These are phyloP conservation scores for Actenoides lindsayi DNA, from an alignment of 2,113 vertebrate species.

Conservation along the genomic window DNA sequence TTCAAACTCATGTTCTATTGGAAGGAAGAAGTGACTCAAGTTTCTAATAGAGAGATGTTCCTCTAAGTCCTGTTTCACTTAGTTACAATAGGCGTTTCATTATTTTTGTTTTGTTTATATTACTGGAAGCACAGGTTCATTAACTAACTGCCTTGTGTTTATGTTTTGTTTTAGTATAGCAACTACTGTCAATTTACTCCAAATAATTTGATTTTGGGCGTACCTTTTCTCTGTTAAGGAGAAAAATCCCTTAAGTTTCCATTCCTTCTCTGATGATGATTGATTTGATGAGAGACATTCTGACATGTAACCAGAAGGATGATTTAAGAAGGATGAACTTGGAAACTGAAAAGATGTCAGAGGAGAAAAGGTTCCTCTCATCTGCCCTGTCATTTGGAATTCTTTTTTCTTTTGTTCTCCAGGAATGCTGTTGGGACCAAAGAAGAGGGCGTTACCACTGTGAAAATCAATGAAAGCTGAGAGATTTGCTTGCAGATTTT, in stretches of 20 bases:
- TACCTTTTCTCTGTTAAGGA: slow-evolving; percentile 1
- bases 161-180: slow-evolving; percentile 34
- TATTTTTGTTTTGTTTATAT: slow-evolving; percentile 51
- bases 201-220: neutral
- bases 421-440: neutral
- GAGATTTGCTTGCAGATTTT: neutral
- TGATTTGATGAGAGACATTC: neutral
- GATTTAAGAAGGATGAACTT: slow-evolving; percentile 18
- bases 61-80: slow-evolving; percentile 14
- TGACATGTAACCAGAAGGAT: neutral
- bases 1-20: neutral
- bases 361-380: neutral
- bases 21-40: slow-evolving; percentile 22
- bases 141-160: neutral
- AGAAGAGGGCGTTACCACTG: neutral
- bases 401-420: neutral
- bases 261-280: neutral
- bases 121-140: slow-evolving; percentile 22
- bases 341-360: neutral
- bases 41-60: neutral
- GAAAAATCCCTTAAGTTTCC: slow-evolving; percentile 42
- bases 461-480: neutral
- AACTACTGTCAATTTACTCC: neutral
- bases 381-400: neutral
- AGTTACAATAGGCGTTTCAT: slow-evolving; percentile 39